These are phyloP conservation scores for Hyposmocoma kahamanoa DNA, from an alignment of 1,140 invertebrate genomes.

Conservation along the genomic window DNA sequence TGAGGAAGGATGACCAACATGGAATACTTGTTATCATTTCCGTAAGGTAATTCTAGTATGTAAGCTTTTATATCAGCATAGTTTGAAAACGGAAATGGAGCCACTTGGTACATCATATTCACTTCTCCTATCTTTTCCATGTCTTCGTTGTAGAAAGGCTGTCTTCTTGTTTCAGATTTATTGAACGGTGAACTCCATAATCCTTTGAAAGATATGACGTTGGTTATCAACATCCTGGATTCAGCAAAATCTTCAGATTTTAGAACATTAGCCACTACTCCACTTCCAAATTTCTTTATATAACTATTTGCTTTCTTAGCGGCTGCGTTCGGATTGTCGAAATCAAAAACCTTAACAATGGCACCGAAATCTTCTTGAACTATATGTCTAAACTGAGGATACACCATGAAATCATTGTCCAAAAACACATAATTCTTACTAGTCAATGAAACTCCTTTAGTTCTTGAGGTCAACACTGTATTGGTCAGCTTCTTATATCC, in stretches of 20 bases:
- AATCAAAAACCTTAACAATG: conserved; percentile 42
- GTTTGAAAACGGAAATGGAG: conserved; percentile 64
- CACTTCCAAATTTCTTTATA: conserved; percentile 48
- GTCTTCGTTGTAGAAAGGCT: conserved; percentile 74
- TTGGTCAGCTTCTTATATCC: conserved; percentile 47
- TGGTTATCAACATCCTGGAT: conserved; percentile 82
- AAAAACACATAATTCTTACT: conserved; percentile 59
- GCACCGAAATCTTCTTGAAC: conserved; percentile 44
- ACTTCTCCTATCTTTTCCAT: conserved; percentile 66
- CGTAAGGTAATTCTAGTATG: conserved; percentile 74
- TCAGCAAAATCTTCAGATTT: conserved; percentile 65
- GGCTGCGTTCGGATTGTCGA: conserved; percentile 41
- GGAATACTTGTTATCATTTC: conserved; percentile 45
- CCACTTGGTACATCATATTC: conserved; percentile 76
- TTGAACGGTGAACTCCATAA: conserved; percentile 84
- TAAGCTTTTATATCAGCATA: conserved; percentile 71
- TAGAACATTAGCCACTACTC: conserved; percentile 48
- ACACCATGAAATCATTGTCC: conserved; percentile 43
- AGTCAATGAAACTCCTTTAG: conserved; percentile 34
- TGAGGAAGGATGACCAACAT: conserved; percentile 50
- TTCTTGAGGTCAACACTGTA: conserved; percentile 30
- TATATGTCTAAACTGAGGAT: conserved; percentile 24
- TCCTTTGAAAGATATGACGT: conserved; percentile 89
- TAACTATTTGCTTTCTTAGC: conserved; percentile 34
- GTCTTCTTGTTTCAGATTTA: conserved; percentile 69